Evolutionary conservation across 2,888 invertebrate genomes (phyloP).

Genomic region (Mystacides longicornis): DNA sequence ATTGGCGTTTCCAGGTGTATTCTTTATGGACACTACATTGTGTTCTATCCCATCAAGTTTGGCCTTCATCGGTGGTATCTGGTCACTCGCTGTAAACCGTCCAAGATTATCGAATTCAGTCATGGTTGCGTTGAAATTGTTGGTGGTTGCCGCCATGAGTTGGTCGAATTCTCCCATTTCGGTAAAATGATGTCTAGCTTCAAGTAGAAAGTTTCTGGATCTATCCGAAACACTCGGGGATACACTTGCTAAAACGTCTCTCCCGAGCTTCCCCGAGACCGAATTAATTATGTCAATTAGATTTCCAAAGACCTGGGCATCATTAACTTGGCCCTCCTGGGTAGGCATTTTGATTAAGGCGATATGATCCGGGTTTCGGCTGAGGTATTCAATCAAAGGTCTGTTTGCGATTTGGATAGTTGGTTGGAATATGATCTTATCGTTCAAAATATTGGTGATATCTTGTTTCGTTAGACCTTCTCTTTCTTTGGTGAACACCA

Average conservation of each 20-base stretch:
- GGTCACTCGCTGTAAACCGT: background rate
- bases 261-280: background rate
- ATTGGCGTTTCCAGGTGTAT: background rate
- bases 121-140: background rate
- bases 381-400: background rate
- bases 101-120: background rate
- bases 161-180: background rate
- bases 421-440: background rate
- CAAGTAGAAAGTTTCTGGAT: background rate
- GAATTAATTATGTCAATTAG: background rate
- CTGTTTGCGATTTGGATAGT: background rate
- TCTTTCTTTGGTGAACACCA: conserved; percentile 4
- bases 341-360: background rate
- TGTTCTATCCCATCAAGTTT: background rate
- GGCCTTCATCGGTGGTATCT: background rate
- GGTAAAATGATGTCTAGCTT: background rate
- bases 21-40: background rate
- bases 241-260: background rate
- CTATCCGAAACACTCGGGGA: background rate
- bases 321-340: background rate
- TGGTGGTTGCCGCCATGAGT: background rate
- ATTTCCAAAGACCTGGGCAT: background rate
- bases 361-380: background rate
- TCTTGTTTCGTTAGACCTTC: background rate
- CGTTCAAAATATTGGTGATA: background rate